Percentiles rank a stretch among this genome's conserved stretches.
These are phyloP conservation scores for Gallinago media DNA, from an alignment of 2,113 vertebrate genomes.

Conservation along the genomic window DNA sequence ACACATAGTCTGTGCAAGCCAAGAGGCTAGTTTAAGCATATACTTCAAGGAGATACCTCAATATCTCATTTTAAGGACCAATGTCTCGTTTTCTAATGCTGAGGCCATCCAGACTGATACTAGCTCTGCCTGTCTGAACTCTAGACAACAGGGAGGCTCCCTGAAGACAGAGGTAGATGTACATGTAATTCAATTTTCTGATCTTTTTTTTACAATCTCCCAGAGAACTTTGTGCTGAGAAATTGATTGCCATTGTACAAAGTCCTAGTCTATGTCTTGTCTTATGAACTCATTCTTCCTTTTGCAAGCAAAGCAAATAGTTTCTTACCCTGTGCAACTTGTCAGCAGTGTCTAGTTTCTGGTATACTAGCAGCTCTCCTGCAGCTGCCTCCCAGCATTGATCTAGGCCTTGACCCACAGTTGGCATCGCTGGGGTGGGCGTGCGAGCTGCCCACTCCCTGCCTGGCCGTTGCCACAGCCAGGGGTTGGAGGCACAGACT, in stretches of 20 bases:
- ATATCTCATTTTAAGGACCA: neutral
- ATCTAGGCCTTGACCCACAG: neutral
- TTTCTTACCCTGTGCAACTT: neutral
- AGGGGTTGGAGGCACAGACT: neutral
- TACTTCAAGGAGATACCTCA: neutral
- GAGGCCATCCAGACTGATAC: neutral
- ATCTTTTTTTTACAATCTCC: neutral
- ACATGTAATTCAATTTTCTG: neutral
- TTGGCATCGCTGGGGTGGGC: rapidly evolving
- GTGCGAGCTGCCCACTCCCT: rapidly evolving
- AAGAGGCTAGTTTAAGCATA: neutral
- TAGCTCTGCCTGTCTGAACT: neutral
- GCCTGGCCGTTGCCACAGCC: neutral
- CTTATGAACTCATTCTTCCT: neutral
- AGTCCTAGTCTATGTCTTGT: neutral
- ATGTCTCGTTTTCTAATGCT: neutral
- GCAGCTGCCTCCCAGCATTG: neutral
- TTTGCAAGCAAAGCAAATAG: rapidly evolving
- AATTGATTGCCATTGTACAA: neutral
- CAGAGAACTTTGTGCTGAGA: neutral
- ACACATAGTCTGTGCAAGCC: rapidly evolving
- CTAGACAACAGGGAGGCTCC: neutral
- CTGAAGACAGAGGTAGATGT: neutral
- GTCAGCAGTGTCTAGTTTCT: neutral
- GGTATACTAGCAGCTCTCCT: neutral